Base-by-base conservation (phyloP, 2,113 vertebrate species). In the Ceyx cyanopectus region DNA sequence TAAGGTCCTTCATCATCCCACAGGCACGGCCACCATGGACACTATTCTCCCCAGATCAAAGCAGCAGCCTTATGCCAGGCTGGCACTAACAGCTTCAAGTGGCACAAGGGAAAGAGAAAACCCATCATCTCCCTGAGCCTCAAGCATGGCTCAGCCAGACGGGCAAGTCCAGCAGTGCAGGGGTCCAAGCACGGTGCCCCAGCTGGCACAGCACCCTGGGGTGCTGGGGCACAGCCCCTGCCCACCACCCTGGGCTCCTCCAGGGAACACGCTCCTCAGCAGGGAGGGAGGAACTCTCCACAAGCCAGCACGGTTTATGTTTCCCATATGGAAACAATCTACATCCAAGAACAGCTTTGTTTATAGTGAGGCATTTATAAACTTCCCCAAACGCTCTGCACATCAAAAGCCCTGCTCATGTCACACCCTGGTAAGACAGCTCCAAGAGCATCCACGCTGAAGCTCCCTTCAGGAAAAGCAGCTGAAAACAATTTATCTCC, bases 241-340 rank as follows among this genome's bases (percentile, higher is more conserved):
- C 40, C 51, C 74, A 53, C 48, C 11, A 1, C 40, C 43, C 53
- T 3, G 0, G 12, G 7, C 41, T 50, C 23, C 9, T 61, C 26
- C 82, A 57, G 12, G 74, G 61, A 91, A 81, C 21, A 50, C 0
- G 26, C 41, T 67, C 62, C 91, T 45, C 12, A 5, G 32, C 40
- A 4, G 17, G 37, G 45, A 96, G 93, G 95, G 92, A 93, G 88
- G 75, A 92, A 43, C 40, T 29, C 50, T 92, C 56, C 61, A 53
- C 13, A 53, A 85, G 73, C 78, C 77, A 90, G 51, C 27, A 2
- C 13, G 40, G 69, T 70, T 78, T 92, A 43, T 86, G 60, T 81
- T 90, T 91, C 68, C 65, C 96, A 95, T 88, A 94, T 97, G 96
- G 96, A 95, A 97, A 83, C 87, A 81, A 87, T 95, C 74, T 91